These are phyloP conservation scores for Amblyopsis hoosieri DNA, from an alignment of 2,797 vertebrate genomes.

Conservation along the genomic window DNA sequence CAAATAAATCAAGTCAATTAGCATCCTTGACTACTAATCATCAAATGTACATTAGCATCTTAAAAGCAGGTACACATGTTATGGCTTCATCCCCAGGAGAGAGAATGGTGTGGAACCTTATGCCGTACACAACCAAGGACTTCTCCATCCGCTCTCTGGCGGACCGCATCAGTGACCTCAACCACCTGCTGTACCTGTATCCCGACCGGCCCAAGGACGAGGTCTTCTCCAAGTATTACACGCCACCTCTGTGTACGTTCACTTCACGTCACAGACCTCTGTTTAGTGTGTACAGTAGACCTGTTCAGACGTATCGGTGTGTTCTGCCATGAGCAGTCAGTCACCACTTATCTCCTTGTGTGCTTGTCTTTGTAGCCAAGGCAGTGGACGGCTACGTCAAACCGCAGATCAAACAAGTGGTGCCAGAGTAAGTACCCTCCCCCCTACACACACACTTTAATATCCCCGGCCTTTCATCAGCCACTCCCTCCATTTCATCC, in stretches of 20 bases:
- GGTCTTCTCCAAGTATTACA: conserved; percentile 98
- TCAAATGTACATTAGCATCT: too few species aligned
- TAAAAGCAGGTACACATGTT: too few species aligned
- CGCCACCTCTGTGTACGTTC: conserved; percentile 88
- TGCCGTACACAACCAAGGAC: conserved; percentile 98
- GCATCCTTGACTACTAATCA: too few species aligned
- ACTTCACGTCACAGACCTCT: neutral
- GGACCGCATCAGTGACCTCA: conserved; percentile 95
- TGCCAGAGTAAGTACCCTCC: conserved; percentile 88
- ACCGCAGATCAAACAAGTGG: conserved; percentile 97
- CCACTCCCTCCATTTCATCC: neutral
- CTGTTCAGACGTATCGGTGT: neutral
- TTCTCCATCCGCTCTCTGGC: conserved; percentile 97
- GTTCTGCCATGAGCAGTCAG: neutral
- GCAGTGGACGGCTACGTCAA: conserved; percentile 96
- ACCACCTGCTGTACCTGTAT: conserved; percentile 93
- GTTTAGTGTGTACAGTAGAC: too few species aligned
- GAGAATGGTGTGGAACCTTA: conserved; percentile 96
- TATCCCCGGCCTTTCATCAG: neutral
- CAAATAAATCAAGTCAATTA: too few species aligned
- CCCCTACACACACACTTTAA: neutral
- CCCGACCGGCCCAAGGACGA: conserved; percentile 94
- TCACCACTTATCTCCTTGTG: conserved; percentile 27
- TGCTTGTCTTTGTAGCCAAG: conserved; percentile 80
- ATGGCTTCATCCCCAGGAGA: conserved; percentile 64